A percentile compares a stretch with the other conserved stretches of the same genome.
Evolutionary conservation across 2,888 invertebrate species (phyloP).

Genomic region (Parelbella ahira): DNA sequence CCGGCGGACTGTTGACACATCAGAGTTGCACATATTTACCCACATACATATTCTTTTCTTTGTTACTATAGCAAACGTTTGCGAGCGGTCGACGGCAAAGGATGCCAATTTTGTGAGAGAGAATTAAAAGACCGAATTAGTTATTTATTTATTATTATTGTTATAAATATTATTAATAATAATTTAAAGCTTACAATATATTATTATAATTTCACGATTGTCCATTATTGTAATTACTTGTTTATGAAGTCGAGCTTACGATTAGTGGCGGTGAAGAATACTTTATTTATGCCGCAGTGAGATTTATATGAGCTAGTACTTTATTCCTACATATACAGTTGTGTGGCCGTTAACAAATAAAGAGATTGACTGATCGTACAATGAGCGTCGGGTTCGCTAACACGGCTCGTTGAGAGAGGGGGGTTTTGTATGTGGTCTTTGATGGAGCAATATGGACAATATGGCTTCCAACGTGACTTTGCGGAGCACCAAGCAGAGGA

Average conservation of each 20-base stretch:
- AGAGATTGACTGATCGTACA: no score
- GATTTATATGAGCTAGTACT: conserved; percentile 32
- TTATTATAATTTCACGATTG: conserved; percentile 45
- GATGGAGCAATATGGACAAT: conserved; percentile 70
- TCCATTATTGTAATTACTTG: conserved; percentile 35
- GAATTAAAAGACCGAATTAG: conserved; percentile 76
- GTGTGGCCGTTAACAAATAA: no score
- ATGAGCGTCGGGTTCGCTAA: conserved; percentile 31
- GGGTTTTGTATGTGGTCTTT: conserved; percentile 35
- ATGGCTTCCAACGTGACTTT: conserved; percentile 69
- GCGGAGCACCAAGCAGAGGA: conserved; percentile 67
- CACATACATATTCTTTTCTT: conserved; percentile 40
- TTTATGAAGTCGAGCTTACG: conserved; percentile 24
- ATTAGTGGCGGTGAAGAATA: conserved; percentile 24
- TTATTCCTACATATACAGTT: conserved; percentile 31
- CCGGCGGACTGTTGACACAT: conserved; percentile 73
- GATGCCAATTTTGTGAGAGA: conserved; percentile 73
- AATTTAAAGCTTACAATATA: conserved; percentile 55
- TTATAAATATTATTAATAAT: conserved; percentile 41
- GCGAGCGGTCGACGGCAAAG: conserved; percentile 45
- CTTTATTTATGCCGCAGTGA: conserved; percentile 25
- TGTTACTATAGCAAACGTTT: conserved; percentile 48
- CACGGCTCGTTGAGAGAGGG: conserved; percentile 27
- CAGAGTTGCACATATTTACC: conserved; percentile 42
- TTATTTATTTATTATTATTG: conserved; percentile 62